Evolutionary conservation across 2,113 vertebrate species (phyloP).

Genomic region (Morone saxatilis): DNA sequence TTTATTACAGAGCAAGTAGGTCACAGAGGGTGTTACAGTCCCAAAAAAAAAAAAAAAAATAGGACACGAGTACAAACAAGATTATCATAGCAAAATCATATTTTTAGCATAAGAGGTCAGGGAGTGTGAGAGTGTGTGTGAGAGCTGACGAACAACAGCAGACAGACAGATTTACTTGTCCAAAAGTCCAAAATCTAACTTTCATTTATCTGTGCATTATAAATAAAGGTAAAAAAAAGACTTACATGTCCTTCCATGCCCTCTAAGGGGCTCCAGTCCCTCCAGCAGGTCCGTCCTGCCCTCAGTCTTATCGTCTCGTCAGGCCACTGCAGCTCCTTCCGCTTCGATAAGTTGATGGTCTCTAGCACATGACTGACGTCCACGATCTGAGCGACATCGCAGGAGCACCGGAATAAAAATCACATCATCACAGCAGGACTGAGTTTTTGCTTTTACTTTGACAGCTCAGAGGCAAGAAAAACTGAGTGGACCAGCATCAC

Average conservation of each 20-base stretch:
- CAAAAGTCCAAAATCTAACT: not conserved
- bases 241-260: conserved; percentile 99
- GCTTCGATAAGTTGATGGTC: conserved; percentile 95
- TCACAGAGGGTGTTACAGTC: conserved; percentile 2
- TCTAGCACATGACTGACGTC: conserved; percentile 95
- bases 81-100: conserved; percentile 5
- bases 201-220: too few species aligned
- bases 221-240: conserved; percentile 2
- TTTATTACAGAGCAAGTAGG: conserved; percentile 32
- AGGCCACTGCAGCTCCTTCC: conserved; percentile 98
- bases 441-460: not conserved
- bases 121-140: not conserved
- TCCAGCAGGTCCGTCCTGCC: conserved; percentile 97
- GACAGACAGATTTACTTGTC: not conserved
- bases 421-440: not conserved
- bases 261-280: conserved; percentile 98
- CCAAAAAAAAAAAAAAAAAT: not conserved
- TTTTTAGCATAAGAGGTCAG: conserved; percentile 10
- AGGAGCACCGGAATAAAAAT: not conserved
- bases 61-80: conserved; percentile 14
- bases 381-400: conserved; percentile 85
- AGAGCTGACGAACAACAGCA: not conserved
- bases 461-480: not conserved
- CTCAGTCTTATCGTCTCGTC: conserved; percentile 94
- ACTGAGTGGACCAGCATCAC: not conserved